Conservation (phyloP, 2,888 invertebrate species). For the Tetranychus piercei region DNA sequence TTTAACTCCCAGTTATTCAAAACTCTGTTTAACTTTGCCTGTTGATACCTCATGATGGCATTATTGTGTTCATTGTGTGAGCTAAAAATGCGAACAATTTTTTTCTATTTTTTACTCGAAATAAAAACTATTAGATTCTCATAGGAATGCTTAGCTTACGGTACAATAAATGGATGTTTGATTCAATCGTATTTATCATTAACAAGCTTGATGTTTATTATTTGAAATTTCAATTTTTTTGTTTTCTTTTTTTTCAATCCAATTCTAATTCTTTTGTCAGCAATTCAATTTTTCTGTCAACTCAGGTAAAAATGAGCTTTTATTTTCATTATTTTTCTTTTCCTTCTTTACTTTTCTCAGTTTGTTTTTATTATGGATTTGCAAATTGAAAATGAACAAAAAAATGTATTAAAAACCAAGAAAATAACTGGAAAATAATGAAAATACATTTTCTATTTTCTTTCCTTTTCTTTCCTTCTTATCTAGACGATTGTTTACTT, state of each 20-base stretch:
- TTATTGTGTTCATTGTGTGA: too few species aligned
- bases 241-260: constrained; percentile 1
- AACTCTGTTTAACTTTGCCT: too few species aligned
- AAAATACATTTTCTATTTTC: not conserved
- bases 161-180: not conserved
- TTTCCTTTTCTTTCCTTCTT: not conserved
- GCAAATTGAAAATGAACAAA: too few species aligned
- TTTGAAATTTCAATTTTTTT: not conserved
- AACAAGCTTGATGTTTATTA: not conserved
- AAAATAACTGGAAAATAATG: too few species aligned
- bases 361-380: too few species aligned
- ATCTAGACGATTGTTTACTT: not conserved
- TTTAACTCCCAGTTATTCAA: too few species aligned
- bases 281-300: constrained; percentile 1
- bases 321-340: constrained; percentile 31
- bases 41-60: too few species aligned
- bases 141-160: not conserved
- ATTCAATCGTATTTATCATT: constrained; percentile 1
- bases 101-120: too few species aligned
- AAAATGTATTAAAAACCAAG: too few species aligned
- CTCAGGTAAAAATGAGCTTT: constrained; percentile 30
- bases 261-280: not conserved
- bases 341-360: too few species aligned
- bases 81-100: too few species aligned
- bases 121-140: too few species aligned